Evolutionary conservation across 2,797 vertebrate genomes (phyloP).

Genomic region (Poliocrania exsul): DNA sequence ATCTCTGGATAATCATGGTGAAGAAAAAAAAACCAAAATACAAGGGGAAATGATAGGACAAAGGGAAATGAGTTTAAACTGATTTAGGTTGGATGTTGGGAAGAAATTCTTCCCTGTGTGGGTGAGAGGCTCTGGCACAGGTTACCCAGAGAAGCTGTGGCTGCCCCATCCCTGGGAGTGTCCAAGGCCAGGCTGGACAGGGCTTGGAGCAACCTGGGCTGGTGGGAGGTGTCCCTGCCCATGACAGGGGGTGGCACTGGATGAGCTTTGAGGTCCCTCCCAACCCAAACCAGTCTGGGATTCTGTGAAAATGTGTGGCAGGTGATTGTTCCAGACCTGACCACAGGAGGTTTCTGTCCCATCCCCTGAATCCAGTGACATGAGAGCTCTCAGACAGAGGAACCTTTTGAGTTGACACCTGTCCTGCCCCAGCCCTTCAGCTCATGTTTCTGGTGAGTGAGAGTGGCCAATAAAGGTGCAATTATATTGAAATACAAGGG

Average conservation of each 20-base stretch:
- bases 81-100: accelerated
- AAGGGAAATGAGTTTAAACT: too few species aligned
- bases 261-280: accelerated
- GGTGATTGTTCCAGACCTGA: accelerated
- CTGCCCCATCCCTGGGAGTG: background rate
- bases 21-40: background rate
- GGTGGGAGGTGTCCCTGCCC: background rate
- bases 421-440: background rate
- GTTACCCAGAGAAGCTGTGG: background rate
- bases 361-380: accelerated
- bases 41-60: background rate
- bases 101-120: accelerated
- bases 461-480: background rate
- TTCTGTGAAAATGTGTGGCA: background rate
- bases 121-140: background rate
- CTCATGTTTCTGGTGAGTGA: background rate
- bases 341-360: accelerated
- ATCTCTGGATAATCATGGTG: background rate
- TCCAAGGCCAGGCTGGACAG: background rate
- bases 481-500: background rate
- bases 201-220: background rate
- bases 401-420: accelerated
- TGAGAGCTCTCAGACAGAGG: accelerated
- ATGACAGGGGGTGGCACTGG: background rate
- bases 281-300: accelerated